Conservation (phyloP, 1,140 invertebrate species). For the Papilio aristodemus region DNA sequence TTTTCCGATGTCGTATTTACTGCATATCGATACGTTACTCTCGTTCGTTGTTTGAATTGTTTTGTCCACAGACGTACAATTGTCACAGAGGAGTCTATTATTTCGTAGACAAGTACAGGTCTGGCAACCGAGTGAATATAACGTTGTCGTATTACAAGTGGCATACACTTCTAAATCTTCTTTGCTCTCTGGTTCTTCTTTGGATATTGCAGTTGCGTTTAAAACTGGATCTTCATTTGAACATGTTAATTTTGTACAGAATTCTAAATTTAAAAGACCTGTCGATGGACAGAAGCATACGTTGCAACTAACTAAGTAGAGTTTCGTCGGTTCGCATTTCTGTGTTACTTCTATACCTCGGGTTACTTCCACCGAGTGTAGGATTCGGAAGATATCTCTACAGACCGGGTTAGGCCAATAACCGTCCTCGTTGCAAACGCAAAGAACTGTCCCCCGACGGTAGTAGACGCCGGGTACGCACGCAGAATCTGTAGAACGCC, state of each 20-base stretch:
- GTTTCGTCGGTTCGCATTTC: conserved; percentile 53
- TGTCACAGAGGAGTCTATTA: conserved; percentile 57
- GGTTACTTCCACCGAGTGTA: conserved; percentile 52
- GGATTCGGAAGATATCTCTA: conserved; percentile 55
- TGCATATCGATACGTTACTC: conserved; percentile 39
- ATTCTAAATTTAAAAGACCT: conserved; percentile 45
- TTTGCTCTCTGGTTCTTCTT: conserved; percentile 15
- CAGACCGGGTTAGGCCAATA: conserved; percentile 68
- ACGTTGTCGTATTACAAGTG: conserved; percentile 41
- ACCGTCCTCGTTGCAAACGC: conserved; percentile 65
- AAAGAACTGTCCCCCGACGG: conserved; percentile 46
- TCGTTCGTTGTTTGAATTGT: neutral
- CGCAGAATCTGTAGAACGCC: conserved; percentile 46
- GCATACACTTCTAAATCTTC: conserved; percentile 55
- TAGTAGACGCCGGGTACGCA: conserved; percentile 62
- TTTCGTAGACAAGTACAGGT: conserved; percentile 59
- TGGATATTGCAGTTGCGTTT: conserved; percentile 20
- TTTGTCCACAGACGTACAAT: conserved; percentile 37
- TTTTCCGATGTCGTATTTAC: conserved; percentile 33
- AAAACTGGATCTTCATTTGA: conserved; percentile 48
- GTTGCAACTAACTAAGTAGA: conserved; percentile 63
- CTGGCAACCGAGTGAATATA: conserved; percentile 57
- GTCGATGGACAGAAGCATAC: conserved; percentile 60
- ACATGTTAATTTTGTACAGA: conserved; percentile 62
- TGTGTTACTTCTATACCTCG: conserved; percentile 39